phyloP scores from a whole-genome alignment of 2,113 vertebrate species.

The Bothrops jararaca region DNA sequence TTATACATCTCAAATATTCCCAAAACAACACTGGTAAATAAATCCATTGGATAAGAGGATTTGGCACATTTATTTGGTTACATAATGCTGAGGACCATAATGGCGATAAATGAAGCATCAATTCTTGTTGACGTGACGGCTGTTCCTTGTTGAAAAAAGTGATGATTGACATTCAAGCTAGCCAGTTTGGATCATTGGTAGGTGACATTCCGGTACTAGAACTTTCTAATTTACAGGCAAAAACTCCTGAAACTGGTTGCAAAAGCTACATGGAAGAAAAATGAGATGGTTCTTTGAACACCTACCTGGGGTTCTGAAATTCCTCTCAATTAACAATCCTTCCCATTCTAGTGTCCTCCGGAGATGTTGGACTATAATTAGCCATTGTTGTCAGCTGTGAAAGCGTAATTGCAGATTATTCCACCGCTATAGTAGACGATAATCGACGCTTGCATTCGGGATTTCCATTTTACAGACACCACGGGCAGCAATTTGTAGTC shows the following conservation, averaged over 20 bases:
- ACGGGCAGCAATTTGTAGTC: neutral
- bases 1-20: slow-evolving; percentile 30
- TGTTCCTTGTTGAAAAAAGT: neutral
- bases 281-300: neutral
- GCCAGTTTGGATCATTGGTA: neutral
- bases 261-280: neutral
- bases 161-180: neutral
- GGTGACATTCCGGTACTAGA: neutral
- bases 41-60: neutral
- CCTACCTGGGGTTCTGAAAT: neutral
- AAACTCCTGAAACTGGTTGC: neutral
- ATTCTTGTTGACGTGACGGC: neutral
- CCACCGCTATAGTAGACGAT: neutral
- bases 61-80: neutral
- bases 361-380: neutral
- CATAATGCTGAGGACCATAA: neutral
- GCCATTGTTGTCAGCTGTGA: neutral
- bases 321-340: neutral
- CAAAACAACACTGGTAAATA: neutral
- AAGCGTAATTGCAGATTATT: neutral
- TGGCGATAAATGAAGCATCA: neutral
- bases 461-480: neutral
- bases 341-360: neutral
- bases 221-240: neutral
- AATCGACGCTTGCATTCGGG: neutral